phyloP scores from a whole-genome alignment of 2,113 vertebrate genomes.

The Cheirogaleus medius region DNA sequence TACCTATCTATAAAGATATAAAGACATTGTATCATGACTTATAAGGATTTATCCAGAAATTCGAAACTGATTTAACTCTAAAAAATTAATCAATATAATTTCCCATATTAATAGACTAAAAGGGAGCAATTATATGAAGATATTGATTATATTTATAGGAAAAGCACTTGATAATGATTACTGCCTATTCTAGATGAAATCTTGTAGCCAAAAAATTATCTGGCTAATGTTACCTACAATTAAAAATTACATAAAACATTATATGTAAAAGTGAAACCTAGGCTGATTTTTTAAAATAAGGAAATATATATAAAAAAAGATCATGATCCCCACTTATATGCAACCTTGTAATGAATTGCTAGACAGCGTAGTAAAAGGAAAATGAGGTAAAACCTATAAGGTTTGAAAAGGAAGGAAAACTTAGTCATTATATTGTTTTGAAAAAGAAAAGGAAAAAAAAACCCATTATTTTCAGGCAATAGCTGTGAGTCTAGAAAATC shows the following conservation, averaged over 20 bases:
- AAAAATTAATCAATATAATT: neutral
- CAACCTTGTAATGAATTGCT: neutral
- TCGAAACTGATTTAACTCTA: neutral
- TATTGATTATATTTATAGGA: neutral
- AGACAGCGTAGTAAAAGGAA: neutral
- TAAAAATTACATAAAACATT: neutral
- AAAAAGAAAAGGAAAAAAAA: neutral
- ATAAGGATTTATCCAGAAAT: neutral
- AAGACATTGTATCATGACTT: neutral
- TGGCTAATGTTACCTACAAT: neutral
- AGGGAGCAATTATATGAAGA: neutral
- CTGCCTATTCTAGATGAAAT: neutral
- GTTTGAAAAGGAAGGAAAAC: neutral
- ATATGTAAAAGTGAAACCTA: neutral
- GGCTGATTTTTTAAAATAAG: too few species aligned
- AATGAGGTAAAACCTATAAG: neutral
- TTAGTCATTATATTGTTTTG: neutral
- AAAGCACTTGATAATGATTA: neutral
- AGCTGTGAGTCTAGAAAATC: neutral
- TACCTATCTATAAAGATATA: neutral
- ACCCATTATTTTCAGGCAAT: neutral
- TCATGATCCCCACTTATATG: neutral
- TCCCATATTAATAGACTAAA: neutral
- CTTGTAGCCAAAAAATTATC: neutral
- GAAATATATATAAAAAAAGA: too few species aligned